Evolutionary conservation across 2,888 invertebrate species (phyloP).

Genomic region (Drosophila anomelani): DNA sequence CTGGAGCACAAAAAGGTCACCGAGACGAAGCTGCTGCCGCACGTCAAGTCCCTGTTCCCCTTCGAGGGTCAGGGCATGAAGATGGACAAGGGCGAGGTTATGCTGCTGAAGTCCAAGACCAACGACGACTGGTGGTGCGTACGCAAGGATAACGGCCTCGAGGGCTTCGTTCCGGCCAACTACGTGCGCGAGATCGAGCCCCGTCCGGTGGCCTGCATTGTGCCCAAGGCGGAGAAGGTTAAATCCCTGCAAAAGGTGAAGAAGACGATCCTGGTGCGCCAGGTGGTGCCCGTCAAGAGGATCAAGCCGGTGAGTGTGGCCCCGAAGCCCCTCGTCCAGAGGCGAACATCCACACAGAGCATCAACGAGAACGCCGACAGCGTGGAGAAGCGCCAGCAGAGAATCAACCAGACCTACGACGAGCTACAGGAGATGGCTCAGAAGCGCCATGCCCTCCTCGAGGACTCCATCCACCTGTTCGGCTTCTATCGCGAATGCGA

Average conservation of each 20-base stretch:
- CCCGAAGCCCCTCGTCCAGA: slow-evolving; percentile 83
- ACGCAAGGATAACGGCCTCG: slow-evolving; percentile 94
- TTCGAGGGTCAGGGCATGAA: slow-evolving; percentile 97
- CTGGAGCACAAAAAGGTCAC: slow-evolving; percentile 94
- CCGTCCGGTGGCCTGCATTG: slow-evolving; percentile 92
- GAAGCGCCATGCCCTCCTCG: slow-evolving; percentile 92
- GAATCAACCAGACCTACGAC: slow-evolving; percentile 92
- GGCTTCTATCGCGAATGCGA: slow-evolving; percentile 98
- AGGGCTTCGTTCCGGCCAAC: slow-evolving; percentile 99
- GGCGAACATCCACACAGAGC: slow-evolving; percentile 83
- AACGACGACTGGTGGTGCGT: slow-evolving; percentile 99
- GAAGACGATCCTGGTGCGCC: slow-evolving; percentile 94
- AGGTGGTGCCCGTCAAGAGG: slow-evolving; percentile 92
- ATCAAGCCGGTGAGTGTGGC: slow-evolving; percentile 85
- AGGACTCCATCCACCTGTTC: slow-evolving; percentile 96
- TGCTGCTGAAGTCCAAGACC: slow-evolving; percentile 97
- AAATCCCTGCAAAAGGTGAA: slow-evolving; percentile 93
- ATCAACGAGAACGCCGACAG: slow-evolving; percentile 89
- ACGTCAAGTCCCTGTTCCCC: slow-evolving; percentile 94
- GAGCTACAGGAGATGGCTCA: slow-evolving; percentile 92
- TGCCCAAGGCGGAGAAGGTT: slow-evolving; percentile 93
- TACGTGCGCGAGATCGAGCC: slow-evolving; percentile 97
- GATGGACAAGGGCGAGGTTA: slow-evolving; percentile 94
- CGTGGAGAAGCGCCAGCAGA: slow-evolving; percentile 91
- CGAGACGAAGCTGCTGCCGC: slow-evolving; percentile 94